phyloP scores from a whole-genome alignment of 92 coral and sea anemone genomes.

The Parazoanthus darwini region DNA sequence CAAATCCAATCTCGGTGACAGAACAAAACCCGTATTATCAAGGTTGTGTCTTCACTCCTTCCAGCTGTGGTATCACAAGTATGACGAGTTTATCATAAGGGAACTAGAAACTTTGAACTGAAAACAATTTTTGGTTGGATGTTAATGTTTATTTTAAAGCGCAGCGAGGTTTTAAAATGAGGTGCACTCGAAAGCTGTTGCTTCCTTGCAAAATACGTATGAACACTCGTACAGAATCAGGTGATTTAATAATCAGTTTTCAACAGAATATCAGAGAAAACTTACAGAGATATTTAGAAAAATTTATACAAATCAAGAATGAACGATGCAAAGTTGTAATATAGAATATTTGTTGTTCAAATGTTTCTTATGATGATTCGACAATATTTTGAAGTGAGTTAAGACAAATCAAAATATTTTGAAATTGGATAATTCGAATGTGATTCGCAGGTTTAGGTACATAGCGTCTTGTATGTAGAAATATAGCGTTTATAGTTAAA shows the following conservation, averaged over 20 bases:
- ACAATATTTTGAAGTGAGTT: conserved; percentile 79
- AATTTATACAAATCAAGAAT: conserved; percentile 42
- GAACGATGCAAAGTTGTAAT: conserved; percentile 39
- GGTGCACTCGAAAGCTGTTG: conserved; percentile 4
- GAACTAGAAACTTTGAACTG: conserved; percentile 47
- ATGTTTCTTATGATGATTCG: conserved; percentile 63
- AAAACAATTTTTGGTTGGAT: conserved; percentile 27
- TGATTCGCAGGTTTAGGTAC: conserved; percentile 67
- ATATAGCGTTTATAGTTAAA: conserved; percentile 14
- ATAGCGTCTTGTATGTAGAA: conserved; percentile 32
- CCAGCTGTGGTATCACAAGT: conserved; percentile 87
- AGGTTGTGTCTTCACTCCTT: conserved; percentile 90
- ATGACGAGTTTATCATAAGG: conserved; percentile 83
- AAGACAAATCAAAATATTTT: conserved; percentile 95
- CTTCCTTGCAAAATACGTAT: conserved; percentile 21
- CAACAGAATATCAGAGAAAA: conserved; percentile 14
- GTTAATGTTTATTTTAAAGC: conserved; percentile 12
- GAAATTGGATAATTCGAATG: conserved; percentile 76
- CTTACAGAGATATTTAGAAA: conserved; percentile 40
- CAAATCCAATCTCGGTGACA: conserved; percentile 70
- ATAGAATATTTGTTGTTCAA: conserved; percentile 40
- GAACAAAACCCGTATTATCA: conserved; percentile 88
- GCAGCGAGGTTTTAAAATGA: conserved; percentile 22
- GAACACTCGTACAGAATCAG: conserved; percentile 20
- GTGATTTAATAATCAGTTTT: conserved; percentile 35